Conservation (phyloP, 1,140 invertebrate species). For the Diachasma alloeum region DNA sequence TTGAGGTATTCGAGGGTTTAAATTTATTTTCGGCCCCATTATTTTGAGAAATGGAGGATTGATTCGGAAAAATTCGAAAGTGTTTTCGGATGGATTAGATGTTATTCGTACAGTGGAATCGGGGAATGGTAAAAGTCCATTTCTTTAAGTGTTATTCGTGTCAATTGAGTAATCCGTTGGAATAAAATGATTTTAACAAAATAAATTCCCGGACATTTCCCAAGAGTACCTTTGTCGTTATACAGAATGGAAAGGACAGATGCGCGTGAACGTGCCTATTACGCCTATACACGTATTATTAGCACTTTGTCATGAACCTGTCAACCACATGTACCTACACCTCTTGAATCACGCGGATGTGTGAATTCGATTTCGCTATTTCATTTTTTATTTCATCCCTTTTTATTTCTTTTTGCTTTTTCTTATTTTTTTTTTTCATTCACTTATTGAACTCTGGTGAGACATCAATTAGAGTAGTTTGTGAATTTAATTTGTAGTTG, state of each 20-base stretch:
- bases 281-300: constrained; percentile 25
- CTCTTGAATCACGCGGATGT: constrained; percentile 21
- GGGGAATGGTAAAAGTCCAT: no score
- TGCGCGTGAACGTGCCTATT: constrained; percentile 15
- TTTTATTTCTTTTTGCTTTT: not conserved
- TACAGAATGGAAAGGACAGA: not conserved
- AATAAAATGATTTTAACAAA: not conserved
- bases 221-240: not conserved
- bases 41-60: not conserved
- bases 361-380: not conserved
- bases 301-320: constrained; percentile 31
- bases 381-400: not conserved
- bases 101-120: no score
- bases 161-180: no score
- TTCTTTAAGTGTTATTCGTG: no score
- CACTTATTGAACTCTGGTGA: no score
- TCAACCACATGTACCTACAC: constrained; percentile 23
- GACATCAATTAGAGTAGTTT: not conserved
- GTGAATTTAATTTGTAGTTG: not conserved
- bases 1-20: not conserved
- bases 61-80: no score
- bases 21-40: not conserved
- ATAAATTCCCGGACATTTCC: not conserved
- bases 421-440: not conserved
- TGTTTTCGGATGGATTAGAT: no score